These are phyloP conservation scores for Cheirogaleus major DNA, from an alignment of 2,797 vertebrate genomes.

Conservation along the genomic window DNA sequence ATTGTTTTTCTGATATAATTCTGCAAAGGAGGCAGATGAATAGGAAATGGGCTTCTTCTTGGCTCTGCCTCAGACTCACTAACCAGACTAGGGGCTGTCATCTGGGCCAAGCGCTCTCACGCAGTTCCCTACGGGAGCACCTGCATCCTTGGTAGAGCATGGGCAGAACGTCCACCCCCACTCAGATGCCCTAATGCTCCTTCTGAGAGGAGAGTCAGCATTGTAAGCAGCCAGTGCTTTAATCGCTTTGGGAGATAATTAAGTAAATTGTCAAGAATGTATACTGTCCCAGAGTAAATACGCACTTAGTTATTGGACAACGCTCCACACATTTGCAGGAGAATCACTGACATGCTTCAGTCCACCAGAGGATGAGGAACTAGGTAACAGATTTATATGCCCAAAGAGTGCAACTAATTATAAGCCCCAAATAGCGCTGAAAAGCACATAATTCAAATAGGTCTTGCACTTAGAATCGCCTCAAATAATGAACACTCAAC, in stretches of 20 bases:
- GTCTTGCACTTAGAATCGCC: conserved; percentile 44
- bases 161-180: not conserved
- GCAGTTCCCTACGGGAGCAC: not conserved
- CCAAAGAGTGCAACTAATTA: conserved; percentile 54
- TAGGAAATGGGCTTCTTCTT: conserved; percentile 18
- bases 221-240: not conserved
- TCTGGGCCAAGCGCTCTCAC: not conserved
- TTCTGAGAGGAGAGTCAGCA: not conserved
- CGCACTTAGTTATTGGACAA: conserved; percentile 1
- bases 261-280: conserved; percentile 47
- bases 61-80: not conserved
- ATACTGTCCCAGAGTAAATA: conserved; percentile 55
- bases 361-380: not conserved
- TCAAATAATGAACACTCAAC: conserved; percentile 42
- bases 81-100: not conserved
- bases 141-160: not conserved
- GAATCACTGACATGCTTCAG: conserved; percentile 28
- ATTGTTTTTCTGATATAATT: conserved; percentile 6
- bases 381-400: conserved; percentile 61
- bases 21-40: not conserved
- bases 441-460: conserved; percentile 59
- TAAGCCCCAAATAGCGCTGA: conserved; percentile 55
- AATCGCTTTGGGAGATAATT: conserved; percentile 36
- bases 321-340: not conserved
- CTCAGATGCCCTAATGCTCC: not conserved